A percentile compares a stretch with the other conserved stretches of the same genome.
Evolutionary conservation across 2,797 vertebrate genomes (phyloP).

Genomic region (Bradypodion ventrale): DNA sequence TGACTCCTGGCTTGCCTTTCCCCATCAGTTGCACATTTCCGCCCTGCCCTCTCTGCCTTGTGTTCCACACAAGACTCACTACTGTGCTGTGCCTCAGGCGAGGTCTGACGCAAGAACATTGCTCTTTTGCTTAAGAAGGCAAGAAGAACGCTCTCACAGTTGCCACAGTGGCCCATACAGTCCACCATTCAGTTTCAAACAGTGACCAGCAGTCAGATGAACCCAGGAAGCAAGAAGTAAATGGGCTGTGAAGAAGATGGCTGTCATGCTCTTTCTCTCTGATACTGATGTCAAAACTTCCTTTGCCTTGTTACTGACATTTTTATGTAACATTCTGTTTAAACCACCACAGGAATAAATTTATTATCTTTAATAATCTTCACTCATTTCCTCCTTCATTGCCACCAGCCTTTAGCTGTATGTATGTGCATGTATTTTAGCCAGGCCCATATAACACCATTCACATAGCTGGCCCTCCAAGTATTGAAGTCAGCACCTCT

Average conservation of each 20-base stretch:
- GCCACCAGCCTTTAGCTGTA: no score
- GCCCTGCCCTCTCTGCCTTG: neutral
- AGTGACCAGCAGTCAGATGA: neutral
- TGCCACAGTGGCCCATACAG: neutral
- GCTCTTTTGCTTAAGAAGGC: neutral
- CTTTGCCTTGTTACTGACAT: no score
- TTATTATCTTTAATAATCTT: no score
- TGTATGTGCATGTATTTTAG: no score
- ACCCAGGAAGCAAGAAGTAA: neutral
- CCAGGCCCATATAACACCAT: no score
- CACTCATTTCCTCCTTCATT: no score
- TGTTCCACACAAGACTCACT: neutral
- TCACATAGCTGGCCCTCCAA: no score
- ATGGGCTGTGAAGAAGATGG: neutral
- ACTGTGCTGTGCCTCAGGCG: neutral
- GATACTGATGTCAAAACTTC: no score
- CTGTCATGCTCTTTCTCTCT: no score
- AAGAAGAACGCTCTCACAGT: neutral
- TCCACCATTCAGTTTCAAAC: neutral
- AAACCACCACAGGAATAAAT: no score
- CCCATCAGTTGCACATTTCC: neutral
- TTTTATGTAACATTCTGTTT: no score
- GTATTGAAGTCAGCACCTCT: no score
- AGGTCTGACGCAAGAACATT: neutral
- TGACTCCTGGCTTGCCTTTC: constrained; percentile 1